phyloP scores from a whole-genome alignment of 2,113 vertebrate species.

The Rhipidura dahli region DNA sequence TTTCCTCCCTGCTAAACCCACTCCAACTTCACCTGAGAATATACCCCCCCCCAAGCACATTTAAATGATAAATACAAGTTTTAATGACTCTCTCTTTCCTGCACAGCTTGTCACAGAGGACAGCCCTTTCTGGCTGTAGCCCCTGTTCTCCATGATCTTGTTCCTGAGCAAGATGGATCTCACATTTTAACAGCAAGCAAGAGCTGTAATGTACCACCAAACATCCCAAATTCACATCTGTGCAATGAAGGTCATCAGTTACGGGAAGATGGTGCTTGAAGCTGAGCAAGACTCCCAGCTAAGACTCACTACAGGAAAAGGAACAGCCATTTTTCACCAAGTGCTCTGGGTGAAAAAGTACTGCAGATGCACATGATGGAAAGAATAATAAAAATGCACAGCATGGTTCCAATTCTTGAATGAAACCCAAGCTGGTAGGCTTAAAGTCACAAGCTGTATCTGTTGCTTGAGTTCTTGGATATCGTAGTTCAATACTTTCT shows the following conservation, averaged over 20 bases:
- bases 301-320: not conserved
- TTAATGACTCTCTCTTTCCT: not conserved
- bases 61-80: not conserved
- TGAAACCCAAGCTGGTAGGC: not conserved
- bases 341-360: not conserved
- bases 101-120: not conserved
- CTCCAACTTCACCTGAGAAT: not conserved
- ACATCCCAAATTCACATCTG: not conserved
- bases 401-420: not conserved
- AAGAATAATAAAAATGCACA: not conserved
- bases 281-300: not conserved
- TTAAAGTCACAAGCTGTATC: conserved; percentile 9
- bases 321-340: not conserved
- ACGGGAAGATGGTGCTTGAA: not conserved
- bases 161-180: not conserved
- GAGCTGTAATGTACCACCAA: not conserved
- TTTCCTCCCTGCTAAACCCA: not conserved
- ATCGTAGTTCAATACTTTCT: not conserved
- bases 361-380: not conserved
- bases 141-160: not conserved
- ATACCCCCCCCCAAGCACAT: not conserved
- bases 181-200: not conserved
- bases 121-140: not conserved
- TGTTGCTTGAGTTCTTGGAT: not conserved
- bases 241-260: not conserved